A percentile compares a stretch with the other conserved stretches of the same genome.
Conservation (phyloP, 2,113 vertebrate species). For the Diphyllodes magnificus region DNA sequence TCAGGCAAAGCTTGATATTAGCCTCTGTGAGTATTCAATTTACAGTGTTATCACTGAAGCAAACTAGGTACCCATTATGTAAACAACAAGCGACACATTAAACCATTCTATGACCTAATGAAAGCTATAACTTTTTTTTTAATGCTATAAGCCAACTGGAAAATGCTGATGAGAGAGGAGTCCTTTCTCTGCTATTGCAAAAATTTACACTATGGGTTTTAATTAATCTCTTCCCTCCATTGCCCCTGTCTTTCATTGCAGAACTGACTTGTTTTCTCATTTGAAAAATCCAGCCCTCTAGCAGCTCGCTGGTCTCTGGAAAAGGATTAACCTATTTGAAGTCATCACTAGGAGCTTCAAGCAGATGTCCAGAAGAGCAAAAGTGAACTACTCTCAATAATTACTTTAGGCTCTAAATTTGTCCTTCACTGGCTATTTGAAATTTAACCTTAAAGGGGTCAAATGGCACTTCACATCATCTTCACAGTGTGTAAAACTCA, state of each 20-base stretch:
- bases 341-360: background rate
- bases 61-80: background rate
- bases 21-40: background rate
- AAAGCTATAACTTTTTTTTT: background rate
- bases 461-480: constrained; percentile 5
- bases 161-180: background rate
- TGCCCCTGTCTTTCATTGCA: background rate
- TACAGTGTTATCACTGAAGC: background rate
- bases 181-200: background rate
- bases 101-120: background rate
- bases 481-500: constrained; percentile 23
- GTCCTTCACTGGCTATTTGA: constrained; percentile 53
- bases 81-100: background rate
- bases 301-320: background rate
- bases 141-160: background rate
- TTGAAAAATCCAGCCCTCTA: background rate
- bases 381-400: constrained; percentile 32
- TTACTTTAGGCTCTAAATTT: constrained; percentile 53
- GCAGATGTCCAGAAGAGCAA: constrained; percentile 32
- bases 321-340: constrained; percentile 5
- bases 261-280: background rate
- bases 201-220: constrained; percentile 27
- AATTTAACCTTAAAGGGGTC: constrained; percentile 61
- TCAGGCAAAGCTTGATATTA: background rate
- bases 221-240: background rate